Conservation (phyloP, 2,113 vertebrate genomes). For the Eclectus roratus region DNA sequence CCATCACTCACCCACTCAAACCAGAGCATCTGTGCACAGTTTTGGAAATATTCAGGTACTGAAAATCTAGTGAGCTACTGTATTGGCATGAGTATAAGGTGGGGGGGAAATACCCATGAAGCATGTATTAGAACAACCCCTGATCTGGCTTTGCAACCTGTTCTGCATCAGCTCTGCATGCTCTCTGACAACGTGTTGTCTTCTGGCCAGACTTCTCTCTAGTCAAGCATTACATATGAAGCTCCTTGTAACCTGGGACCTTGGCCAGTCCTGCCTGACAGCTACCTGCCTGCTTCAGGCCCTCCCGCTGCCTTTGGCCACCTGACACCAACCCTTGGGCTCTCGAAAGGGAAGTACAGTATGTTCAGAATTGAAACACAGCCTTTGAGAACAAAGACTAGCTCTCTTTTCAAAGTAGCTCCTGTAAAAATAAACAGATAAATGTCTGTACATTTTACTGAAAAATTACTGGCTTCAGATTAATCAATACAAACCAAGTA, state of each 20-base stretch:
- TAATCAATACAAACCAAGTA: background rate
- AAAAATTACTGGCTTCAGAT: background rate
- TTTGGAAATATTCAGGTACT: slow-evolving; percentile 7
- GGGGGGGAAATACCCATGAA: background rate
- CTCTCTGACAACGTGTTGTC: background rate
- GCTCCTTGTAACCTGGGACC: background rate
- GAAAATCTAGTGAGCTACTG: background rate
- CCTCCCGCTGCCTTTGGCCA: background rate
- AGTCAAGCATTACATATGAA: accelerated
- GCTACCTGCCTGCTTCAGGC: background rate
- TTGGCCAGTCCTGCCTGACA: background rate
- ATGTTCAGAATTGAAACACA: background rate
- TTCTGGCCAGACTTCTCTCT: background rate
- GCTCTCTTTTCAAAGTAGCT: background rate
- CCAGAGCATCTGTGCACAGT: slow-evolving; percentile 21
- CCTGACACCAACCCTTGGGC: background rate
- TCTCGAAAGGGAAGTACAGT: background rate
- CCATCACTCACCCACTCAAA: slow-evolving; percentile 45
- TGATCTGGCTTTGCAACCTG: background rate
- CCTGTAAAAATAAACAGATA: background rate
- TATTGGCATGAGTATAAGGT: background rate
- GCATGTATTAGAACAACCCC: background rate
- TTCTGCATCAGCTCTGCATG: background rate
- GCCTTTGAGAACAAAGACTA: background rate
- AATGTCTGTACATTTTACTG: background rate